These are phyloP conservation scores for Centrocercus urophasianus DNA, from an alignment of 2,113 vertebrate genomes.

Conservation along the genomic window DNA sequence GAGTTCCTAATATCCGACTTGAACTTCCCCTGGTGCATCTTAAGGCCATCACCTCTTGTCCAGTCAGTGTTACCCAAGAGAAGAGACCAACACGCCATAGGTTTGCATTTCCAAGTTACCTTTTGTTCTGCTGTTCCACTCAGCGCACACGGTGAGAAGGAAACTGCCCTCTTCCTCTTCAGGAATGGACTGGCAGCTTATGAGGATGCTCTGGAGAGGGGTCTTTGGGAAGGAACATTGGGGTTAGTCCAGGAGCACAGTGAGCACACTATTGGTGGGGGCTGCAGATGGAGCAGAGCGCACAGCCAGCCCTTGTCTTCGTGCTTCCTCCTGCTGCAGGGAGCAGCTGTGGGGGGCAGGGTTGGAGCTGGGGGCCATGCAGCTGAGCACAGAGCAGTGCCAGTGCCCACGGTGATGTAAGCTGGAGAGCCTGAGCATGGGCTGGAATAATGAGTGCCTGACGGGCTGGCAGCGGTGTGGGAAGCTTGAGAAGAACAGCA, in stretches of 20 bases:
- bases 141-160: not conserved
- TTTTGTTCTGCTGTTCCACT: not conserved
- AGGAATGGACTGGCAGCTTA: not conserved
- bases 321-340: not conserved
- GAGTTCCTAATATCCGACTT: too few relatives aligned
- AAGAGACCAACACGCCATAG: not conserved
- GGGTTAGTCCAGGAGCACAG: not conserved
- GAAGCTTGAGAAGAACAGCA: not conserved
- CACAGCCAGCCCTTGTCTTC: not conserved
- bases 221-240: not conserved
- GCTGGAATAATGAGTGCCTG: not conserved
- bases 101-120: not conserved
- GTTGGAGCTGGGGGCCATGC: not conserved
- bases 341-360: not conserved
- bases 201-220: not conserved
- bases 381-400: not conserved
- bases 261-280: not conserved
- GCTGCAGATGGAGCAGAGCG: not conserved
- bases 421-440: not conserved
- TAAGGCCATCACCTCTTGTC: too few relatives aligned
- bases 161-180: not conserved
- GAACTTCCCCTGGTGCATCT: too few relatives aligned
- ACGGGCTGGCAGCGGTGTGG: not conserved
- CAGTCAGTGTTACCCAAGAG: too few relatives aligned
- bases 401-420: accelerated